Conservation (phyloP, 2,113 vertebrate species). For the Callaeas wilsoni region DNA sequence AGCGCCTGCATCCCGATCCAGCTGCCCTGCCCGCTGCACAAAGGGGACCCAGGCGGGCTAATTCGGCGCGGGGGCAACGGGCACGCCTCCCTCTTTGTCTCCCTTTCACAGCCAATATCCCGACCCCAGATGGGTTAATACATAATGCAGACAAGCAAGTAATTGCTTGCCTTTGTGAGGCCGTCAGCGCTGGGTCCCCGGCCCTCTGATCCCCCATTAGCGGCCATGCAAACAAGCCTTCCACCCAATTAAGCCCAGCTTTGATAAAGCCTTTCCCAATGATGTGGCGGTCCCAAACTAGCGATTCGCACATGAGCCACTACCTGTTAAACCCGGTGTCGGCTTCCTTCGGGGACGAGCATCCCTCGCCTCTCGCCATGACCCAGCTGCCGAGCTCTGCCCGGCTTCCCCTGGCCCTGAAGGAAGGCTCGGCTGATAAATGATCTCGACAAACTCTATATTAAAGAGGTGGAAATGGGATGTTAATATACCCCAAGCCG, state of each 20-base stretch:
- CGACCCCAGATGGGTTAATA: conserved; percentile 96
- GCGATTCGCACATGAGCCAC: conserved; percentile 86
- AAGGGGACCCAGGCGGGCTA: conserved; percentile 79
- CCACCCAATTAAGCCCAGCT: conserved; percentile 94
- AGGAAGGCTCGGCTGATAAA: conserved; percentile 64
- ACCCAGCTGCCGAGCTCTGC: conserved; percentile 72
- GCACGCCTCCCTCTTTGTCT: conserved; percentile 85
- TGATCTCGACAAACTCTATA: conserved; percentile 66
- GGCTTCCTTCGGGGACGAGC: conserved; percentile 68
- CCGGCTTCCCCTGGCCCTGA: not conserved
- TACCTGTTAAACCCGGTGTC: conserved; percentile 78
- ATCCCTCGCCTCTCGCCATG: conserved; percentile 54
- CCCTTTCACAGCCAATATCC: conserved; percentile 86
- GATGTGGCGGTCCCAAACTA: conserved; percentile 76
- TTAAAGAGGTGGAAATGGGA: conserved; percentile 71
- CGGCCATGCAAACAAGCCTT: conserved; percentile 76
- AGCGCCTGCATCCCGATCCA: not conserved
- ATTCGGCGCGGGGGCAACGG: conserved; percentile 84
- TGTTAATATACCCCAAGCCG: conserved; percentile 63
- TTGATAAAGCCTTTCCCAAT: conserved; percentile 81
- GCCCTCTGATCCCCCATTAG: conserved; percentile 84
- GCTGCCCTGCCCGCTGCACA: conserved; percentile 68
- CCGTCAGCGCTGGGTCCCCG: conserved; percentile 70
- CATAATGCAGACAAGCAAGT: conserved; percentile 91
- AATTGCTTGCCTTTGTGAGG: conserved; percentile 71